Conservation (phyloP, 2,797 vertebrate species). For the Coilia nasus region DNA sequence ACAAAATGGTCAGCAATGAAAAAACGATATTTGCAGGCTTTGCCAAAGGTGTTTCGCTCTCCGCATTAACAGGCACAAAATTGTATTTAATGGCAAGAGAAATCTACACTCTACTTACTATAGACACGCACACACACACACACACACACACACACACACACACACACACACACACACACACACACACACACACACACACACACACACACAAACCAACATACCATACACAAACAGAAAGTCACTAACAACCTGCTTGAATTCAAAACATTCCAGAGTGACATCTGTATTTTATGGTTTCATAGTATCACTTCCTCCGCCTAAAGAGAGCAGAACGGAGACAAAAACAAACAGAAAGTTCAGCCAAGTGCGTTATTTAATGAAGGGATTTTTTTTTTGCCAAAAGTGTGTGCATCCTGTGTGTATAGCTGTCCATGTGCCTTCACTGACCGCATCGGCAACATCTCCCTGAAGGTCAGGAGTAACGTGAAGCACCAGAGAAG, state of each 20-base stretch:
- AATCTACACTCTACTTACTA: background rate
- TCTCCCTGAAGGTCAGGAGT: background rate
- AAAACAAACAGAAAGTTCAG: slow-evolving; percentile 9
- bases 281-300: slow-evolving; percentile 65
- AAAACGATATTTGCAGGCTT: background rate
- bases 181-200: slow-evolving; percentile 35
- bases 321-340: background rate
- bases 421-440: background rate
- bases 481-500: background rate
- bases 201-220: slow-evolving; percentile 26
- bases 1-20: background rate
- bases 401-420: background rate
- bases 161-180: background rate
- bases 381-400: background rate
- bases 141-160: no score
- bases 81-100: background rate
- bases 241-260: background rate
- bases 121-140: no score
- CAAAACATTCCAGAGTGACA: slow-evolving; percentile 58
- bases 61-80: background rate
- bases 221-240: background rate
- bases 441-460: background rate
- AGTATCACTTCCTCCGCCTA: slow-evolving; percentile 61
- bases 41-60: background rate
- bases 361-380: background rate